Evolutionary conservation across 2,113 vertebrate genomes (phyloP).

Genomic region (Micronisus gabar): DNA sequence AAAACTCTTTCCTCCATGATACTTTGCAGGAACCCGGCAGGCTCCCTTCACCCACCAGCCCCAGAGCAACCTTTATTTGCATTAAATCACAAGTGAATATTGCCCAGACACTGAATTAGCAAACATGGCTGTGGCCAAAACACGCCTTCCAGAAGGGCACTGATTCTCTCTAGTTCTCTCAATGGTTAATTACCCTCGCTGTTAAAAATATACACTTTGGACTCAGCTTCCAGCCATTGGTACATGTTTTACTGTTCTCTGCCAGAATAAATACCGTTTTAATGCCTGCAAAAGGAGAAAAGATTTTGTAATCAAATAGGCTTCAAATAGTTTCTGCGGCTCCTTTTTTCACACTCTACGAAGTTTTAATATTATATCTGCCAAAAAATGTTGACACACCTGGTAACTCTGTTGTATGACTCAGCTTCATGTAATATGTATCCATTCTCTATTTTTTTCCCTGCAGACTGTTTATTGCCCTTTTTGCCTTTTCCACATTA

Average conservation of each 20-base stretch:
- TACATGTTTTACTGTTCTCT: not conserved
- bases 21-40: not conserved
- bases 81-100: not conserved
- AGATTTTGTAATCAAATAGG: not conserved
- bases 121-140: not conserved
- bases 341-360: not conserved
- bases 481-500: not conserved
- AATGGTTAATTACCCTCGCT: not conserved
- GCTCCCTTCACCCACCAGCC: not conserved
- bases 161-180: not conserved
- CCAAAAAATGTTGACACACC: constrained; percentile 9
- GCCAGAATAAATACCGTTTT: not conserved
- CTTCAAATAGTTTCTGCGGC: not conserved
- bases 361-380: not conserved
- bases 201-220: not conserved
- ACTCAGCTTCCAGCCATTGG: not conserved
- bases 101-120: not conserved
- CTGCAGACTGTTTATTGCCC: not conserved
- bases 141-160: not conserved
- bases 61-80: not conserved
- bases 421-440: not conserved
- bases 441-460: not conserved
- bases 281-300: not conserved
- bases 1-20: not conserved
- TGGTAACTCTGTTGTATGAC: not conserved